These are phyloP conservation scores for Callipepla californica DNA, from an alignment of 2,113 vertebrate genomes.

Conservation along the genomic window DNA sequence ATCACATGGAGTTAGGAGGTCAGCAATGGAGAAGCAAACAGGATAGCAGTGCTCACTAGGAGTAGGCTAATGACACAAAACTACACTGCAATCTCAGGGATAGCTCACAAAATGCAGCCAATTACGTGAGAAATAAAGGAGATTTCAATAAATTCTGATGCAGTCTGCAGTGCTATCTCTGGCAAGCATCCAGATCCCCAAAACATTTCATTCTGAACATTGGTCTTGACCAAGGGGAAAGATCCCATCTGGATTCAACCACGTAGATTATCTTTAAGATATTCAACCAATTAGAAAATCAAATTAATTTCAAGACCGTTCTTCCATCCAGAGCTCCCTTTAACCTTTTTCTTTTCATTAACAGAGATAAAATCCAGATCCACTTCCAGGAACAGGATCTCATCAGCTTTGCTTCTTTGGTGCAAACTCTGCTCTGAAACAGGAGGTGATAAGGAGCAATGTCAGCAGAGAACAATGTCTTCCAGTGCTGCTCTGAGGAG, in stretches of 20 bases:
- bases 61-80: not conserved
- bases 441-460: not conserved
- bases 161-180: not conserved
- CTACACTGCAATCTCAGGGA: not conserved
- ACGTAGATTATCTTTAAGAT: not conserved
- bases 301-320: not conserved
- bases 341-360: not conserved
- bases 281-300: not conserved
- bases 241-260: not conserved
- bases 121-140: not conserved
- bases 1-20: not conserved
- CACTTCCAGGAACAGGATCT: not conserved
- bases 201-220: not conserved
- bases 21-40: not conserved
- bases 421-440: accelerated
- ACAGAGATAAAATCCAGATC: not conserved
- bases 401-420: not conserved
- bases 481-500: not conserved
- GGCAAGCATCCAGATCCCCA: not conserved
- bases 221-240: not conserved
- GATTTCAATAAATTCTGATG: not conserved
- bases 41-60: not conserved
- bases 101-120: not conserved
- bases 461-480: not conserved
- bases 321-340: not conserved